phyloP scores from a whole-genome alignment of 2,888 invertebrate species.

The Plagodis pulveraria region DNA sequence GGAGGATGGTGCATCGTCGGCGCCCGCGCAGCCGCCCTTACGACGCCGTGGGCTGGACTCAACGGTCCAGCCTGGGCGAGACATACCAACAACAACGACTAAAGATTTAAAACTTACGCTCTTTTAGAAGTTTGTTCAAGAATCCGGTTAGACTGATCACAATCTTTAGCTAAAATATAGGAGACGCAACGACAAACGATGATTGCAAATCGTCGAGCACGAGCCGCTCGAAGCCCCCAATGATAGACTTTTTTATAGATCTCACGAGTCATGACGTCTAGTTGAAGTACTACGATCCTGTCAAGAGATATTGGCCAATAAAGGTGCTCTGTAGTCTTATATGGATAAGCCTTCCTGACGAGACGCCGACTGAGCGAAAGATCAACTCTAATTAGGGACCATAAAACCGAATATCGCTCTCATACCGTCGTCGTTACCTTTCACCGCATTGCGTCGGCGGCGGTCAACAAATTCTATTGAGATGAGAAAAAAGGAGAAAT shows the following conservation, averaged over 20 bases:
- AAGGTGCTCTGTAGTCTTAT: conserved; percentile 63
- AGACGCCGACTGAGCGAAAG: conserved; percentile 69
- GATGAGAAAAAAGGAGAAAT: conserved; percentile 64
- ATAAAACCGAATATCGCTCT: conserved; percentile 79
- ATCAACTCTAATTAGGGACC: conserved; percentile 79
- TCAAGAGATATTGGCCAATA: conserved; percentile 66
- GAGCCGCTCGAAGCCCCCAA: conserved; percentile 28
- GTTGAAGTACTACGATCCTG: conserved; percentile 64
- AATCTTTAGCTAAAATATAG: conserved; percentile 26
- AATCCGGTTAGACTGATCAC: conserved; percentile 22
- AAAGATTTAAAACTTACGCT: conserved; percentile 27
- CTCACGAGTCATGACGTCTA: conserved; percentile 61
- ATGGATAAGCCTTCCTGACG: conserved; percentile 55
- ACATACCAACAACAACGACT: conserved; percentile 9
- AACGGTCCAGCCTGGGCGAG: conserved; percentile 33
- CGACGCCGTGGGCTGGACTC: conserved; percentile 48
- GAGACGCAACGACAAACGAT: conserved; percentile 7
- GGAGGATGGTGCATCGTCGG: conserved; percentile 46
- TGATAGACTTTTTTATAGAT: conserved; percentile 52
- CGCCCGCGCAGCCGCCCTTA: conserved; percentile 55
- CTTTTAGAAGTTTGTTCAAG: not conserved
- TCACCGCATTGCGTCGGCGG: conserved; percentile 60
- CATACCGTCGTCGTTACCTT: conserved; percentile 68
- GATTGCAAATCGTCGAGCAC: conserved; percentile 24
- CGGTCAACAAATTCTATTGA: conserved; percentile 63